These are phyloP conservation scores for Chaenocephalus aceratus DNA, from an alignment of 2,113 vertebrate genomes.

Conservation along the genomic window DNA sequence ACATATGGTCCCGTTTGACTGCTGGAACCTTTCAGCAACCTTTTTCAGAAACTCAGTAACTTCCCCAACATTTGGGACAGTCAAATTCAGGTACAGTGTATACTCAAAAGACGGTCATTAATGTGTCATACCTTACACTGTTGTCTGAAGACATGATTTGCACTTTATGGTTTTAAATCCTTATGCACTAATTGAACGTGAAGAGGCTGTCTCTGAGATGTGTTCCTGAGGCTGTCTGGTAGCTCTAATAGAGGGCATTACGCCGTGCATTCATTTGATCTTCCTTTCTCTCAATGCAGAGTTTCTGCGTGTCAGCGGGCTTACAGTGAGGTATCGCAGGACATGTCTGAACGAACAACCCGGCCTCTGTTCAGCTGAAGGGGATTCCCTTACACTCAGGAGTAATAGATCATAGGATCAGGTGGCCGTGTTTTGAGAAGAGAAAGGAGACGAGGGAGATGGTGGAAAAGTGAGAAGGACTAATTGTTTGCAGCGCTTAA, in stretches of 20 bases:
- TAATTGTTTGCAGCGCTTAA: slow-evolving; percentile 70
- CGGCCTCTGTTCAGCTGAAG: slow-evolving; percentile 34
- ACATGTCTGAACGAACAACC: slow-evolving; percentile 47
- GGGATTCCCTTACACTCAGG: slow-evolving; percentile 59
- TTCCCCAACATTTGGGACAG: neutral
- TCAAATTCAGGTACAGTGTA: no score
- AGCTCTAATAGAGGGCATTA: neutral
- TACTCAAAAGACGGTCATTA: neutral
- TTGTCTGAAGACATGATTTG: neutral
- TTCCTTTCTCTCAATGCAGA: neutral
- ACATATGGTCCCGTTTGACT: neutral
- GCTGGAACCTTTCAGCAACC: neutral
- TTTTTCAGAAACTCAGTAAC: neutral
- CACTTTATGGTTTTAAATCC: neutral
- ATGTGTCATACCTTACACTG: neutral
- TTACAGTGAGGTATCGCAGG: neutral
- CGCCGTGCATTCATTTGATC: neutral
- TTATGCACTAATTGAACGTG: neutral
- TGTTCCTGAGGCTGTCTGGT: neutral
- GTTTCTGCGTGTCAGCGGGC: neutral
- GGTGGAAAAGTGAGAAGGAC: slow-evolving; percentile 53
- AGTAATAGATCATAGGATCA: slow-evolving; percentile 56
- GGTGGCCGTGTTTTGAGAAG: slow-evolving; percentile 42
- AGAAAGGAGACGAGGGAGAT: slow-evolving; percentile 15
- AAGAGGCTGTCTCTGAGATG: neutral